These are phyloP conservation scores for Zaprionus taronus DNA, from an alignment of 1,140 invertebrate species.

Conservation along the genomic window DNA sequence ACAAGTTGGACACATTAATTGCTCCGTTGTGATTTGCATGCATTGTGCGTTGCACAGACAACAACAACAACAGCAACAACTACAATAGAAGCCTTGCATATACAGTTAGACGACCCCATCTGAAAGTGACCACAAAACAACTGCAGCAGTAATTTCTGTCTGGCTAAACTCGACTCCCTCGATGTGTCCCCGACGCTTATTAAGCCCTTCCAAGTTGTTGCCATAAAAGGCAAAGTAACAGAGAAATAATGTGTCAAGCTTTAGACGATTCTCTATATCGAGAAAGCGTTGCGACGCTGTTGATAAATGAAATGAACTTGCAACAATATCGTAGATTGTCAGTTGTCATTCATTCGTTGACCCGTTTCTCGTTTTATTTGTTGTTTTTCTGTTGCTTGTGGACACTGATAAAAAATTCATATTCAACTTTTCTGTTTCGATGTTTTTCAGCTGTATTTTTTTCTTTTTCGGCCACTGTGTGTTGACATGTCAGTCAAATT, in stretches of 20 bases:
- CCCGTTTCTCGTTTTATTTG: conserved; percentile 12
- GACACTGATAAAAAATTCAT: conserved; percentile 65
- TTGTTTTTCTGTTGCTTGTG: conserved; percentile 8
- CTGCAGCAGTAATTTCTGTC: conserved; percentile 20
- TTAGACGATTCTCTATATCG: conserved; percentile 8
- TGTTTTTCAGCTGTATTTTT: conserved; percentile 22
- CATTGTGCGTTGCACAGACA: conserved; percentile 11
- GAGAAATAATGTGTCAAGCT: conserved; percentile 25
- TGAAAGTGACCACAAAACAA: conserved; percentile 27
- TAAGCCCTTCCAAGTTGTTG: conserved; percentile 22
- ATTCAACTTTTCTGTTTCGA: conserved; percentile 35
- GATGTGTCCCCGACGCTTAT: conserved; percentile 22
- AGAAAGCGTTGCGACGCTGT: background rate
- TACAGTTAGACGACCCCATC: conserved; percentile 20
- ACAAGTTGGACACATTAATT: conserved; percentile 69
- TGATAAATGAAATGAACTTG: conserved; percentile 75
- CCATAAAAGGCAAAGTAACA: conserved; percentile 10
- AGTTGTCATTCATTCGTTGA: conserved; percentile 52
- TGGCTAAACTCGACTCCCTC: conserved; percentile 11
- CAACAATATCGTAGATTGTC: conserved; percentile 66
- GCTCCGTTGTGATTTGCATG: conserved; percentile 71
- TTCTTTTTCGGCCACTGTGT: conserved; percentile 14
- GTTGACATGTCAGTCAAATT: conserved; percentile 76
- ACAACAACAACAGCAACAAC: background rate
- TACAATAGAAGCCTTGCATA: background rate